Conservation (phyloP, 2,888 invertebrate species). For the Oxyteleia sp. region DNA sequence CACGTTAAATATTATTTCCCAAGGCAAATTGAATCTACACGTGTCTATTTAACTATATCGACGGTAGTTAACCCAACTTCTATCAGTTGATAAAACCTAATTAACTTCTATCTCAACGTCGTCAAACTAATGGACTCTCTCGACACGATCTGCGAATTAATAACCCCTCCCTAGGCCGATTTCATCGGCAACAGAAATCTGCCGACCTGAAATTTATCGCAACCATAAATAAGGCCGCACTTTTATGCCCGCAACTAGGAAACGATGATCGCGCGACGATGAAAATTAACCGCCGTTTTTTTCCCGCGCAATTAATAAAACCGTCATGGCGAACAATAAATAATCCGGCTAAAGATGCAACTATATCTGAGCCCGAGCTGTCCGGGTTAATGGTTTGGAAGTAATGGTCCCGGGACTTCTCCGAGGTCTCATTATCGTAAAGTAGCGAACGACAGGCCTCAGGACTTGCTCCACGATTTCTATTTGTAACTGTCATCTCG, state of each 20-base stretch:
- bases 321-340: slow-evolving; percentile 36
- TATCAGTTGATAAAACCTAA: too few species aligned
- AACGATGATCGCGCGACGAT: not conserved
- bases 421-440: slow-evolving; percentile 74
- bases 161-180: not conserved
- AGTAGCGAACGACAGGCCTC: slow-evolving; percentile 74
- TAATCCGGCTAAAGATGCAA: slow-evolving; percentile 26
- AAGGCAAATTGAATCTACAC: too few species aligned
- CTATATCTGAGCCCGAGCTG: slow-evolving; percentile 19
- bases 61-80: too few species aligned
- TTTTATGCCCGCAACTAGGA: not conserved
- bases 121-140: not conserved
- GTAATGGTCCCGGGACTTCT: slow-evolving; percentile 61
- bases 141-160: not conserved
- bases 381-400: slow-evolving; percentile 54
- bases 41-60: too few species aligned
- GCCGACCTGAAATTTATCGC: not conserved
- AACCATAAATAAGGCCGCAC: not conserved
- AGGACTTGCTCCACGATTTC: too few species aligned
- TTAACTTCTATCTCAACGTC: not conserved
- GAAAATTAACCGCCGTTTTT: slow-evolving; percentile 13
- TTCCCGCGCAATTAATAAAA: slow-evolving; percentile 46
- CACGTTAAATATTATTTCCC: too few species aligned
- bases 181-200: not conserved
- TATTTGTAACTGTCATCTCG: too few species aligned